Base-by-base conservation (phyloP, 53 echinoderm and acorn worm genomes). In the Arbacia lixula region DNA sequence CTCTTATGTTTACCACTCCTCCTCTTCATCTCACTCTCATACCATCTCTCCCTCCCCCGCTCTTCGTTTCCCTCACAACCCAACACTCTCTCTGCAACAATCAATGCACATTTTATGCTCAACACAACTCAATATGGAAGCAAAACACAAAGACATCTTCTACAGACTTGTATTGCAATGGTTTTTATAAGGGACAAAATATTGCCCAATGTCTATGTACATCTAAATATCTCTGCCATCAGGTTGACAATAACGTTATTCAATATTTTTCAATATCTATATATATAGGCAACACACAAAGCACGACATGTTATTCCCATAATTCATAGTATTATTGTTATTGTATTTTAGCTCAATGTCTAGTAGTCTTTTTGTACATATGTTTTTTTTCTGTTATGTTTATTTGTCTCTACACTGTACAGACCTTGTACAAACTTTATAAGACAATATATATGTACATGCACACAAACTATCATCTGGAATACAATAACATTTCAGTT, bases 401-500 rank as follows among this genome's bases (percentile, higher is more conserved):
- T 77, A 3, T 26, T 12, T 77, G 11, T 77, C 16, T 77, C 57
- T 77, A 55, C 56, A 56, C 77, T 77, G 58, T 77, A 77, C 77
- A 77, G 22, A 24, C 34, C n/a, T 3, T 19, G 73, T 73, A 73
- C 51, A 53, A 73, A 73, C 32, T 33, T 73, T 35, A 71, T 67
- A 6, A 50, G 16, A 73, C 51, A 30, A 42, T 33, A 53, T 56
- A 41, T 78, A 81, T 79, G 34, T 81, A 81, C 81, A 81, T 46
- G 63, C 81, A 81, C 81, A 81, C 81, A 43, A 33, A 60, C n/a
- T 17, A 5, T 56, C 36, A 51, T 73, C 10, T 46, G 81, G 81
- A 81, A 81, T 81, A 81, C 81, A 81, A 29, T 38, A 42, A 43
- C 81, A 81, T 81, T 81, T 81, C 81, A 81, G 81, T 81, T 81